Evolutionary conservation across 2,888 invertebrate species (phyloP).

Genomic region (Drepana falcataria): DNA sequence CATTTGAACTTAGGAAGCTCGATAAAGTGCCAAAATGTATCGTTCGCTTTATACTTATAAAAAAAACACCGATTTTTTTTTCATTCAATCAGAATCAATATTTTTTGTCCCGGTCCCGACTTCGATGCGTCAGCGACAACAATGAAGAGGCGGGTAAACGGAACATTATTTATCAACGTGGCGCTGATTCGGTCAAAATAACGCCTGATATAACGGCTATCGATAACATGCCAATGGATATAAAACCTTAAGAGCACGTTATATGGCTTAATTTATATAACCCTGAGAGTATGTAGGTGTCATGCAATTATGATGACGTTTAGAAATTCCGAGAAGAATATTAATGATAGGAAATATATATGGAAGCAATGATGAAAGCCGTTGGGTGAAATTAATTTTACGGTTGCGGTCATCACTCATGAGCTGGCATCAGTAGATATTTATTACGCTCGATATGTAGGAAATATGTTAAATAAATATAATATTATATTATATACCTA

Average conservation of each 20-base stretch:
- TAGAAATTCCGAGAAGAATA: not conserved
- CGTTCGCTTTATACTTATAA: too few species aligned
- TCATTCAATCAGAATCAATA: conserved; percentile 15
- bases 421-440: too few species aligned
- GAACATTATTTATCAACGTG: conserved; percentile 6
- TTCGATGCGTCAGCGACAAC: conserved; percentile 13
- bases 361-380: not conserved
- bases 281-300: not conserved
- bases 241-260: not conserved
- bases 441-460: too few species aligned
- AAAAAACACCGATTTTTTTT: too few species aligned
- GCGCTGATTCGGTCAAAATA: not conserved
- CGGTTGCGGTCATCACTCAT: too few species aligned
- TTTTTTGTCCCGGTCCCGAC: conserved; percentile 10
- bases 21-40: too few species aligned
- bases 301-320: not conserved
- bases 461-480: too few species aligned
- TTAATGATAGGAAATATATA: not conserved
- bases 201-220: not conserved
- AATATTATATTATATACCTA: too few species aligned
- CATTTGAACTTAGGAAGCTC: too few species aligned
- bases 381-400: not conserved
- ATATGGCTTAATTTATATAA: not conserved
- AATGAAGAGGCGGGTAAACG: conserved; percentile 7
- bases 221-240: not conserved